A percentile compares a stretch with the other conserved stretches of the same genome.
Conservation (phyloP, 2,888 invertebrate genomes). For the Coelopa pilipes region DNA sequence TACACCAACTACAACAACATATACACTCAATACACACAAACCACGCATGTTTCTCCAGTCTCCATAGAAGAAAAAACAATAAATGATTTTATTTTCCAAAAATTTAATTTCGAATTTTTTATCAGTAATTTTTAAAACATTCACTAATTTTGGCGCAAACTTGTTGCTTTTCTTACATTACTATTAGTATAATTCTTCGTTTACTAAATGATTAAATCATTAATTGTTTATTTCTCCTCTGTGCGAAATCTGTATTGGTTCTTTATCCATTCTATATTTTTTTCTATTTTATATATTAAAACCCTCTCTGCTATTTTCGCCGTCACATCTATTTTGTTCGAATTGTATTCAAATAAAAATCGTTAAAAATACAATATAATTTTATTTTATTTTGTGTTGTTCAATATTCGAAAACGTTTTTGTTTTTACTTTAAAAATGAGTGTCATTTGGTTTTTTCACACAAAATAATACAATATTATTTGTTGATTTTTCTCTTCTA, state of each 20-base stretch:
- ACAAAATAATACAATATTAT: constrained; percentile 20
- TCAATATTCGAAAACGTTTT: constrained; percentile 14
- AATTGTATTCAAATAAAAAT: no score
- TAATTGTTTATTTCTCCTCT: not conserved
- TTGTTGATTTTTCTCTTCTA: constrained; percentile 26
- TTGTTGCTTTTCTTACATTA: not conserved
- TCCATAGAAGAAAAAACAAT: not conserved
- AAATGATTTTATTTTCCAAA: no score
- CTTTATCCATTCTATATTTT: not conserved
- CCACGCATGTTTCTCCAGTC: constrained; percentile 4
- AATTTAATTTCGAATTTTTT: no score
- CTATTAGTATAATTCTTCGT: not conserved
- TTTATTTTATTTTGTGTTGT: no score
- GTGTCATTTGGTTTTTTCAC: no score
- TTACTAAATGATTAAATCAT: not conserved
- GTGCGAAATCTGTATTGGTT: not conserved
- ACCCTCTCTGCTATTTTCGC: not conserved
- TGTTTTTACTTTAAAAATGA: no score
- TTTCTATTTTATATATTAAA: not conserved
- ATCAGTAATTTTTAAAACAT: no score
- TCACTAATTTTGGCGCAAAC: no score
- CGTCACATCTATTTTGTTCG: constrained; percentile 13
- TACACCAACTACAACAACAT: not conserved
- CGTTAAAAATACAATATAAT: no score
- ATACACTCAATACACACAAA: not conserved